Conservation (phyloP, 1,140 invertebrate genomes). For the Drosophila willistoni region DNA sequence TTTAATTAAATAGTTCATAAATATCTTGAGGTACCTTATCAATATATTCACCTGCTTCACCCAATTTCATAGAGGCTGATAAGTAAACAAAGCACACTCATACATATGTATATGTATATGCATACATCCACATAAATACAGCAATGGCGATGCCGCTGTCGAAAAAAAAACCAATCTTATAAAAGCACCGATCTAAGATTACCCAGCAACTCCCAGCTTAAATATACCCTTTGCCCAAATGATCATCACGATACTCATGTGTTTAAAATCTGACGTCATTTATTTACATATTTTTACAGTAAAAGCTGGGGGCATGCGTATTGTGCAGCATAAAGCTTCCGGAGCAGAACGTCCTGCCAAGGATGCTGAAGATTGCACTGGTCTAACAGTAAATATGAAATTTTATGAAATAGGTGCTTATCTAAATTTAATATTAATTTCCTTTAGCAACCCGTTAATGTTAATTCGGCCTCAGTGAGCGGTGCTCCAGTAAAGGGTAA, state of each 20-base stretch:
- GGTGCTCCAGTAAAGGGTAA: constrained; percentile 92
- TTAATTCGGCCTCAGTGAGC: constrained; percentile 90
- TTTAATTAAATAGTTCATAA: constrained; percentile 34
- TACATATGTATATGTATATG: neutral
- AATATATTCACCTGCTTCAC: constrained; percentile 41
- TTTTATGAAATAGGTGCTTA: neutral
- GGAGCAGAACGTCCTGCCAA: constrained; percentile 86
- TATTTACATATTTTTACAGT: constrained; percentile 85
- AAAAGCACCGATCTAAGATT: too few species aligned
- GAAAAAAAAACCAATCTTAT: constrained; percentile 21
- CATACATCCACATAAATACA: neutral
- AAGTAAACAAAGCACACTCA: constrained; percentile 38
- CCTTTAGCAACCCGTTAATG: constrained; percentile 83
- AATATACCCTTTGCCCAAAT: neutral
- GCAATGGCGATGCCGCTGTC: constrained; percentile 32
- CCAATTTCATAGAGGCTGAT: constrained; percentile 41
- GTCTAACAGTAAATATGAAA: constrained; percentile 67
- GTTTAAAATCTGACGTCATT: constrained; percentile 51
- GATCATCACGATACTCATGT: too few species aligned
- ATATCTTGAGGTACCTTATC: constrained; percentile 54
- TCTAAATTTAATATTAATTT: neutral
- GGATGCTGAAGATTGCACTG: constrained; percentile 84
- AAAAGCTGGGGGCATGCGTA: constrained; percentile 95
- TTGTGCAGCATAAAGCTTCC: constrained; percentile 92
- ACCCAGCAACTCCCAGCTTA: too few species aligned